A percentile compares a stretch with the other conserved stretches of the same genome.
Conservation (phyloP, 1,140 invertebrate genomes). For the Lepidostoma basale region DNA sequence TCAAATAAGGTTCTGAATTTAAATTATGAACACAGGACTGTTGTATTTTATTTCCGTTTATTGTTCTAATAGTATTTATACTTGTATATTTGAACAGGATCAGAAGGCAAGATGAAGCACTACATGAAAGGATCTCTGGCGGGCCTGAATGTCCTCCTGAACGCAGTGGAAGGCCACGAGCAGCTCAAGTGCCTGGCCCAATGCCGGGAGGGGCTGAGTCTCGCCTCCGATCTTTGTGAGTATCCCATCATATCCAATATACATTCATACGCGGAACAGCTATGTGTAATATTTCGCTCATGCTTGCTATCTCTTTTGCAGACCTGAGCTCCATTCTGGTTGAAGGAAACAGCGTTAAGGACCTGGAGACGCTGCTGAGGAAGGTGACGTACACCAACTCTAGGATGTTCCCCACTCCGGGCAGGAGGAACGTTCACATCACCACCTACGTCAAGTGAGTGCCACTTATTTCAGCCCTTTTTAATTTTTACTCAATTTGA, state of each 20-base stretch:
- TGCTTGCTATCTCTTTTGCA: constrained; percentile 52
- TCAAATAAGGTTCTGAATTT: too few species aligned
- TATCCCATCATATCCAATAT: too few species aligned
- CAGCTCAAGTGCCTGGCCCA: constrained; percentile 85
- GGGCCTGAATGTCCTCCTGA: constrained; percentile 82
- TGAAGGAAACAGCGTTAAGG: constrained; percentile 86
- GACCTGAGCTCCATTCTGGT: constrained; percentile 91
- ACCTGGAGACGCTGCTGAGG: constrained; percentile 85
- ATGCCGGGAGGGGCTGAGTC: constrained; percentile 78
- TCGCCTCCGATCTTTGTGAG: constrained; percentile 47
- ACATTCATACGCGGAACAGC: too few species aligned
- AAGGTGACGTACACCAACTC: constrained; percentile 91
- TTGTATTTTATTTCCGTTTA: neutral
- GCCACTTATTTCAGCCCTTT: neutral
- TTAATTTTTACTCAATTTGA: neutral
- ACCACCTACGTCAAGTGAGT: constrained; percentile 76
- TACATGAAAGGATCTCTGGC: constrained; percentile 88
- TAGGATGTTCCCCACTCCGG: constrained; percentile 89
- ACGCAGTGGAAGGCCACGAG: constrained; percentile 77
- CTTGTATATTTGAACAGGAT: constrained; percentile 61
- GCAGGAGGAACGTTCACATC: constrained; percentile 84
- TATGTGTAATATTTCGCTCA: neutral
- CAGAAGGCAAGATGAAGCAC: constrained; percentile 86
- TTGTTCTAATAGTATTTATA: neutral
- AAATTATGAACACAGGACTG: neutral